Evolutionary conservation across 2,797 vertebrate genomes (phyloP), one percentile per base, ranked within the genome.

Genomic region (Sebastes matsubarae): DNA sequence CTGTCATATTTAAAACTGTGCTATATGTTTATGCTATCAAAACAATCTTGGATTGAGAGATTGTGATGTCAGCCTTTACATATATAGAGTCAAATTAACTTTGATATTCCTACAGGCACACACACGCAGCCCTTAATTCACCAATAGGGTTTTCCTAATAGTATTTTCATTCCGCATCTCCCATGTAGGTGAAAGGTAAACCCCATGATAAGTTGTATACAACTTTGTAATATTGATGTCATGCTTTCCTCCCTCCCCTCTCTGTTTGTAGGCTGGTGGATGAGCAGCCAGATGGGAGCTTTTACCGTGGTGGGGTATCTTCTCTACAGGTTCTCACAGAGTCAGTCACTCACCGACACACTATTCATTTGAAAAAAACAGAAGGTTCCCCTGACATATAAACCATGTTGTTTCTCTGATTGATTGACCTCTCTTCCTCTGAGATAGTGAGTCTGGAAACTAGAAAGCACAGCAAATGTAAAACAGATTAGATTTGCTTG

Each of bases 301-400:
- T 88, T 90, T 6, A 89, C 94, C 10, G 79, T 95, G 52, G 90
- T 92, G 63, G 93, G 94, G 3, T 95, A 90, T 81, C 73, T 95
- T 8, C 89, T 95, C 77, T 96, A 94, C 93, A 93, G 90, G 71
- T 93, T 94, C 75, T 94, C 93, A 64, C 94, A 96, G 81, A 94
- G 95, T 96, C 79, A 90, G 92, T 93, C 66, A 34, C 65, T 22
- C 70, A 25, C 25, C 2, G 0, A 57, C 67, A 57, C 8, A 38
- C 24, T 20, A 13, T 8, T 24, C 0, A 50, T 70, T 42, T 38
- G 7, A 65, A 73, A 16, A 16, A 38, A 52, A 50, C 32, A 36
- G 38, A 34, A 6, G n/a, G 6, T 55, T 57, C 14, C n/a, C n/a
- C 8, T 52, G 1, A 58, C 3, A 11, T 42, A 24, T 16, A 11